phyloP scores from a whole-genome alignment of 2,888 invertebrate species.

The Drosophila limbata region DNA sequence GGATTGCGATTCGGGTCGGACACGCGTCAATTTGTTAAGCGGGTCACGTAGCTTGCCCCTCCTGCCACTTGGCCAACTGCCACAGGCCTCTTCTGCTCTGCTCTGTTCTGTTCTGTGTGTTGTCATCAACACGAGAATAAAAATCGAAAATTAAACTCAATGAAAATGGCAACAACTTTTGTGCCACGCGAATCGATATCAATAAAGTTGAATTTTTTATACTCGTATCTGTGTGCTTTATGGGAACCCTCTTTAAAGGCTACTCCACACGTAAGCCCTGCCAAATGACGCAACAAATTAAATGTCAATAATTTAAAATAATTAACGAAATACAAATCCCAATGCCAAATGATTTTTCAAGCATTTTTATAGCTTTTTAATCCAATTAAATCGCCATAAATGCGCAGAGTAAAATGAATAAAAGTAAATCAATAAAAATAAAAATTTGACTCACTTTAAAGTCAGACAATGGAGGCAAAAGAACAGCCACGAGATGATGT shows the following conservation, averaged over 20 bases:
- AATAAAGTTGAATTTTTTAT: conserved; percentile 72
- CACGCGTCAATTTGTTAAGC: conserved; percentile 78
- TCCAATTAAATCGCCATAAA: conserved; percentile 75
- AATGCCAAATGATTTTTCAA: conserved; percentile 53
- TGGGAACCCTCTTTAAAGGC: conserved; percentile 43
- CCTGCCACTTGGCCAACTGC: conserved; percentile 8
- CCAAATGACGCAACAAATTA: conserved; percentile 70
- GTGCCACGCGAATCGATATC: conserved; percentile 65
- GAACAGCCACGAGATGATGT: conserved; percentile 7
- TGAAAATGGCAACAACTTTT: conserved; percentile 67
- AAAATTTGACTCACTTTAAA: conserved; percentile 53
- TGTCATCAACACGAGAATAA: conserved; percentile 76
- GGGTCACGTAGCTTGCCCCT: conserved; percentile 63
- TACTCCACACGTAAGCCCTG: conserved; percentile 26
- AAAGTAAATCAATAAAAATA: conserved; percentile 53
- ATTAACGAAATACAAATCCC: conserved; percentile 51
- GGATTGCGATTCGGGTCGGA: conserved; percentile 26
- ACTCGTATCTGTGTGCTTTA: conserved; percentile 15
- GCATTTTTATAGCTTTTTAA: conserved; percentile 72
- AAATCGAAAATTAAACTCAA: conserved; percentile 76
- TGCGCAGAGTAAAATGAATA: conserved; percentile 25
- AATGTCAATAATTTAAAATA: conserved; percentile 72
- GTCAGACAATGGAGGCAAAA: conserved; percentile 8
- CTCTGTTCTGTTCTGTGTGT: conserved; percentile 26
- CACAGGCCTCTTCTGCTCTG: conserved; percentile 11